Base-by-base conservation (phyloP, 2,888 invertebrate species). In the Kryphioiulus occultus region DNA sequence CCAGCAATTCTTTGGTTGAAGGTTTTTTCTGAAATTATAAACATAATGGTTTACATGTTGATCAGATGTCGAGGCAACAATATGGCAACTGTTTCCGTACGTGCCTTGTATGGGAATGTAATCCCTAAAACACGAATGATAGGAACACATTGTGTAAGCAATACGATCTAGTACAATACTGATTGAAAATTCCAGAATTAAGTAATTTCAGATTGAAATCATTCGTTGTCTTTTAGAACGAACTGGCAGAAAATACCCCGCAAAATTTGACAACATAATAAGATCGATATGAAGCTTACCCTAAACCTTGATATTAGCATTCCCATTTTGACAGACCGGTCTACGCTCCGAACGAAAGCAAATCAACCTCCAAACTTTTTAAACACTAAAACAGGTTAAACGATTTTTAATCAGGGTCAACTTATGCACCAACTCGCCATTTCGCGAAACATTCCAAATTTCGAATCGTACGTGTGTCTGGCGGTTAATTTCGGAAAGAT, bases 1-100 rank as follows among this genome's bases (percentile, higher is more conserved):
- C 88, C 83, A 88, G 83, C 39, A 39, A 68, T 26, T 88, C 86
- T 78, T 87, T 88, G 2, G 86, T 87, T 42, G 53, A 30, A 32
- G 86, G 39, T 85, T 88, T 87, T 87, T 26, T 88, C 88, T 88
- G 26, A 39, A 87, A 87, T 82, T 30, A 53, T 7, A 68, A 68
- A 59, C 59, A 9, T n/a, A n/a, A 44, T n/a, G n/a, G n/a, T n/a
- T n/a, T n/a, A n/a, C n/a, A n/a, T 12, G 30, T 44, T n/a, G 86
- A n/a, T 32, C 2, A 85, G 12, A 32, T 44, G 12, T 22, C 44
- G 44, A 9, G 22, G 44, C 17, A 35, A 32, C 30, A 44, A 85
- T 32, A 39, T 30, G 86, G 84, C 15, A 30, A 30, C 19, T 30
- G 2, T 35, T 30, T 83, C 30, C 35, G 9, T 78, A 26, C 30